These are phyloP conservation scores for Zoanthus gigantus DNA, from an alignment of 92 coral and sea anemone species.

Conservation along the genomic window DNA sequence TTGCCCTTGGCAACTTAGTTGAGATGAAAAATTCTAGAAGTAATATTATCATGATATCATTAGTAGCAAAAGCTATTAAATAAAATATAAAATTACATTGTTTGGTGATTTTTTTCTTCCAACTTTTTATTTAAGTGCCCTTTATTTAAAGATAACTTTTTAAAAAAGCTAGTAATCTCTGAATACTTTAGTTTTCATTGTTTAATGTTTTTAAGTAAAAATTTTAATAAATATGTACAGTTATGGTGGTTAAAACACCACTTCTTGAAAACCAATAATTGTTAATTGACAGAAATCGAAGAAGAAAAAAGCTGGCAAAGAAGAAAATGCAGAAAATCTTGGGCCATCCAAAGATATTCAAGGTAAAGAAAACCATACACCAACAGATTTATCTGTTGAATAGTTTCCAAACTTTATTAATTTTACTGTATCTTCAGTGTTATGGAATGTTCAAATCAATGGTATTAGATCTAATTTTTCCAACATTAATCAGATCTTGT, in stretches of 20 bases:
- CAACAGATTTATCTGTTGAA: background rate
- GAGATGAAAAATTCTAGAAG: no score
- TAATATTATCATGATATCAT: no score
- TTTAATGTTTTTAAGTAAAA: background rate
- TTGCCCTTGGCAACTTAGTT: no score
- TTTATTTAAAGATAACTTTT: no score
- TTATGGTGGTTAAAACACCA: background rate
- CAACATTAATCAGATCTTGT: no score
- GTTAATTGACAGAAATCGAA: conserved; percentile 23
- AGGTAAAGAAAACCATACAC: background rate
- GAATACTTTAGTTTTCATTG: no score
- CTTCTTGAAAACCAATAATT: background rate
- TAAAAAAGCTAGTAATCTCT: background rate
- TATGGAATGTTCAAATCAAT: no score
- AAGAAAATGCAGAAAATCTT: background rate
- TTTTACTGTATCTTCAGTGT: background rate
- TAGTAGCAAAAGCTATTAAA: no score
- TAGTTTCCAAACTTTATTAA: background rate
- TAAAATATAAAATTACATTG: no score
- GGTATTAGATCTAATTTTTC: no score
- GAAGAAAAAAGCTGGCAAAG: conserved; percentile 17
- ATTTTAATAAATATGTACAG: background rate
- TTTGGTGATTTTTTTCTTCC: no score
- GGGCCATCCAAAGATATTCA: conserved; percentile 3
- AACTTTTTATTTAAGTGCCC: no score